A percentile compares a stretch with the other conserved stretches of the same genome.
These are phyloP conservation scores for Teinopalpus imperialis DNA, from an alignment of 2,888 invertebrate genomes.

Conservation along the genomic window DNA sequence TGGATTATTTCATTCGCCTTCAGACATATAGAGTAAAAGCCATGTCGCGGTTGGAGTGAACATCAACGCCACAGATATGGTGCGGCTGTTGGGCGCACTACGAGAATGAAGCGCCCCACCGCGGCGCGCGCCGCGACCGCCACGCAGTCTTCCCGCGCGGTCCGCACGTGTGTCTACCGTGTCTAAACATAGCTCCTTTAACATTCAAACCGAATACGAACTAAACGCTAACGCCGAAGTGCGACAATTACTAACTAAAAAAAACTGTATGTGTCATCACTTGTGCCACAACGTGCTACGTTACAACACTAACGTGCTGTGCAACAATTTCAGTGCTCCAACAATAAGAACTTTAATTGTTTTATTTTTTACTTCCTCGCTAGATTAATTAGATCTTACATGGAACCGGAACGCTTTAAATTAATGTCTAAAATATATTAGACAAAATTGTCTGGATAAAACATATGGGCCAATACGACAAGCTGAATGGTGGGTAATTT, in stretches of 20 bases:
- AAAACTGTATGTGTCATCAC: constrained; percentile 41
- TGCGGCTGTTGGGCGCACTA: constrained; percentile 44
- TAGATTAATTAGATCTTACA: constrained; percentile 72
- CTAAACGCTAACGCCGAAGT: constrained; percentile 45
- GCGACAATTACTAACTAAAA: constrained; percentile 42
- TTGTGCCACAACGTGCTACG: constrained; percentile 44
- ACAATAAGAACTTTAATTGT: constrained; percentile 69
- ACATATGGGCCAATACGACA: constrained; percentile 56
- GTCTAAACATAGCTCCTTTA: constrained; percentile 37
- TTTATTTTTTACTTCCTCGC: constrained; percentile 69
- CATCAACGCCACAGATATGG: constrained; percentile 54
- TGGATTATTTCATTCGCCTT: constrained; percentile 3
- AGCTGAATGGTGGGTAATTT: constrained; percentile 69
- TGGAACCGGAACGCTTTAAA: constrained; percentile 68
- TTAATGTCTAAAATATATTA: constrained; percentile 66
- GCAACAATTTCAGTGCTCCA: constrained; percentile 59
- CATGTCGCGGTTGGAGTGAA: constrained; percentile 28
- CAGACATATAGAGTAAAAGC: constrained; percentile 10
- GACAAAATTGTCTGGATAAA: constrained; percentile 51
- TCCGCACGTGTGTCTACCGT: constrained; percentile 76
- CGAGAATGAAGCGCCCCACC: constrained; percentile 51
- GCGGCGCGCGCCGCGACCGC: constrained; percentile 64
- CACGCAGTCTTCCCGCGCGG: constrained; percentile 82
- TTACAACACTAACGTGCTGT: constrained; percentile 42
- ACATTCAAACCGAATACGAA: constrained; percentile 41